Percentiles rank a stretch among this genome's conserved stretches.
phyloP scores from a whole-genome alignment of 2,888 invertebrate genomes.

The Andrena hattorfiana region DNA sequence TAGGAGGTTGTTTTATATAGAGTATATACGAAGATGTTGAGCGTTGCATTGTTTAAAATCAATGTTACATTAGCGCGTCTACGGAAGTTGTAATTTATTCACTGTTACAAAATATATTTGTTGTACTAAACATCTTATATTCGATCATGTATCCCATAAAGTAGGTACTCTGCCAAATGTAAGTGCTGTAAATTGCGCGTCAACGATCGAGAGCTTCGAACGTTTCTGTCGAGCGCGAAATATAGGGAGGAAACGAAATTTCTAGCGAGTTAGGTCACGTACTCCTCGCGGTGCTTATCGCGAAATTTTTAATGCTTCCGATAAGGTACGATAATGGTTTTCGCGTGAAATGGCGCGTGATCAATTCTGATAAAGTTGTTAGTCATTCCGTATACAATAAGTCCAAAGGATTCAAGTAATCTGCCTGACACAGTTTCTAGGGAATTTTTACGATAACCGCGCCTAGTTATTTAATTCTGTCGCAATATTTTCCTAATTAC shows the following conservation, averaged over 20 bases:
- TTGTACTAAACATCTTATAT: conserved; percentile 21
- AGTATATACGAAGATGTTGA: conserved; percentile 7
- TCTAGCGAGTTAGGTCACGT: conserved; percentile 4
- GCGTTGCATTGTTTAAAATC: conserved; percentile 20
- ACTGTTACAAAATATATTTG: conserved; percentile 54
- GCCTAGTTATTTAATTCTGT: background rate
- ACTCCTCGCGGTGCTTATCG: conserved; percentile 16
- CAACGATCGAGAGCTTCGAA: background rate
- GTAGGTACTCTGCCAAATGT: no score
- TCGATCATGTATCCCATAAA: background rate
- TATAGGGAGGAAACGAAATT: conserved; percentile 10
- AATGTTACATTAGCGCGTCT: conserved; percentile 12
- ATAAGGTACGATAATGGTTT: conserved; percentile 34
- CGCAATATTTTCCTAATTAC: background rate
- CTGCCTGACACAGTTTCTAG: conserved; percentile 15
- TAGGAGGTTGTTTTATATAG: conserved; percentile 35
- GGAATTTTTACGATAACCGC: conserved; percentile 32
- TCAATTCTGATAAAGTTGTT: conserved; percentile 36
- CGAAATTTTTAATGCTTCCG: conserved; percentile 14
- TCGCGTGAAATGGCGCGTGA: conserved; percentile 26
- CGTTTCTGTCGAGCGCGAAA: background rate
- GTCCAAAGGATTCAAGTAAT: background rate
- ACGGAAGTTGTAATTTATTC: conserved; percentile 26
- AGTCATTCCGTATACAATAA: conserved; percentile 23
- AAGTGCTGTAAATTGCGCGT: background rate